Evolutionary conservation across 1,140 invertebrate genomes (phyloP).

Genomic region (Orchestia grillus): DNA sequence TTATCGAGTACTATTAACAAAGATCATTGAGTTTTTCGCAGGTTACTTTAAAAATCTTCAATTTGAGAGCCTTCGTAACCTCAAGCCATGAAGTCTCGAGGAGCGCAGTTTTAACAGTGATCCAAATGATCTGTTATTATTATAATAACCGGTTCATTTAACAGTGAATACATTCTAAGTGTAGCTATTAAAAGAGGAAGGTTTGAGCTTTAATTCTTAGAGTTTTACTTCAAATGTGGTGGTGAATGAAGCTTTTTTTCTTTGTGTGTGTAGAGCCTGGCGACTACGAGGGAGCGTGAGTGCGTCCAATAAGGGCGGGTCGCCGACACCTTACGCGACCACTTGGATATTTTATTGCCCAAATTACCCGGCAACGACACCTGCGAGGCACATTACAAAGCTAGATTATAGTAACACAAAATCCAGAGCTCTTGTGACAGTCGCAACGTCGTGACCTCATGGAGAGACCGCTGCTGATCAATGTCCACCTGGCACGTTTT

Average conservation of each 20-base stretch:
- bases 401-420: conserved; percentile 7
- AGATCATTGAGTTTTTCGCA: neutral
- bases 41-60: neutral
- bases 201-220: neutral
- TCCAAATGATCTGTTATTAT: neutral
- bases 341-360: conserved; percentile 19
- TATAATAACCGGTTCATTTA: neutral
- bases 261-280: neutral
- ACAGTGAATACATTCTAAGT: neutral
- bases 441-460: neutral
- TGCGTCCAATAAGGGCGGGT: neutral
- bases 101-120: neutral
- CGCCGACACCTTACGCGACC: neutral
- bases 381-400: neutral
- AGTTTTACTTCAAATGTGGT: neutral
- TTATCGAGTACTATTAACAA: neutral
- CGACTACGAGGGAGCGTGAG: neutral
- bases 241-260: neutral
- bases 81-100: neutral
- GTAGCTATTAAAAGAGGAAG: neutral
- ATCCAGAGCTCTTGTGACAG: neutral
- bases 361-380: conserved; percentile 43
- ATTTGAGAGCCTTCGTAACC: neutral
- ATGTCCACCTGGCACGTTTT: neutral
- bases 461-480: neutral